A percentile compares a stretch with the other conserved stretches of the same genome.
These are phyloP conservation scores for Leucoraja ocellata DNA, from an alignment of 2,797 vertebrate species.

Conservation along the genomic window DNA sequence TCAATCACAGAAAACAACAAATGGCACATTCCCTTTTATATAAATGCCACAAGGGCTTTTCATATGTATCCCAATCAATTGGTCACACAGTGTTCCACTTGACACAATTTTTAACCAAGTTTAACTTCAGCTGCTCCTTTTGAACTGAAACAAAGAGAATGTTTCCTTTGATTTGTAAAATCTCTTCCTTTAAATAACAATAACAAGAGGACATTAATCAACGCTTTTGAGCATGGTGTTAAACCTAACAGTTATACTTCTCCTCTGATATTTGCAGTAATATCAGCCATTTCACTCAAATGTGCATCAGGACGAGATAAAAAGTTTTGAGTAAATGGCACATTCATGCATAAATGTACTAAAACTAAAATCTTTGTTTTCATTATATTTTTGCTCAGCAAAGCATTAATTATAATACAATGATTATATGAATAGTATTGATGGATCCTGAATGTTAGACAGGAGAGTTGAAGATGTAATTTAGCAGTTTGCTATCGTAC, in stretches of 20 bases:
- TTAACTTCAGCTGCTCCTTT: conserved; percentile 52
- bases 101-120: conserved; percentile 46
- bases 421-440: not conserved
- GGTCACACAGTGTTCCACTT: conserved; percentile 55
- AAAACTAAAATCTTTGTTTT: not conserved
- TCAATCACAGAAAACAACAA: conserved; percentile 53
- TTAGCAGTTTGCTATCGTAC: not conserved
- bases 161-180: conserved; percentile 63
- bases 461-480: not conserved
- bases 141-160: conserved; percentile 53
- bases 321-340: not conserved
- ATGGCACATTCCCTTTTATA: conserved; percentile 50
- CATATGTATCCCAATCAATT: conserved; percentile 65
- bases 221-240: conserved; percentile 43
- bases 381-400: not conserved
- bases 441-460: not conserved
- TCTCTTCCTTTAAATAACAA: conserved; percentile 60
- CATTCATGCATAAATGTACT: not conserved
- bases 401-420: not conserved
- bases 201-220: conserved; percentile 51
- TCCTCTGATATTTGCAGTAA: conserved; percentile 13
- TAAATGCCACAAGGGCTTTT: conserved; percentile 57
- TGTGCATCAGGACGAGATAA: not conserved
- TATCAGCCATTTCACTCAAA: not conserved
- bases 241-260: conserved; percentile 6